Evolutionary conservation across 2,888 invertebrate genomes (phyloP).

Genomic region (Kryphioiulus occultus): DNA sequence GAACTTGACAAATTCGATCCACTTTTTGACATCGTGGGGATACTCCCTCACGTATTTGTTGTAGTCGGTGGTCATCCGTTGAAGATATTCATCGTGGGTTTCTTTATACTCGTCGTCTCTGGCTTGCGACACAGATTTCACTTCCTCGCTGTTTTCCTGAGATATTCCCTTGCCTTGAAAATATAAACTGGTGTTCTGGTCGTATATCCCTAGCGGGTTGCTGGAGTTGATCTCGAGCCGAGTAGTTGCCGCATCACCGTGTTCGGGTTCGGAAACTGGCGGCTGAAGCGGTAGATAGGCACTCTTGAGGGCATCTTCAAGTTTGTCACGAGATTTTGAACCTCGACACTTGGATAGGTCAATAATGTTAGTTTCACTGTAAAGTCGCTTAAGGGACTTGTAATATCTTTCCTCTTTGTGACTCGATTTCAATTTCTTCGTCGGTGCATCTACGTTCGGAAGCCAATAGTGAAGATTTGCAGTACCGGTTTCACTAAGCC

Average conservation of each 20-base stretch:
- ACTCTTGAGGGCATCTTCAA: not conserved
- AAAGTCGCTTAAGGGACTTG: not conserved
- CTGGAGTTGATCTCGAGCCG: not conserved
- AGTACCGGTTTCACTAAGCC: not conserved
- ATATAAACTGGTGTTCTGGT: conserved; percentile 58
- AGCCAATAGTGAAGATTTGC: not conserved
- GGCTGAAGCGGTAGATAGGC: conserved; percentile 8
- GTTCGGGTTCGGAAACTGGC: not conserved
- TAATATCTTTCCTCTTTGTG: not conserved
- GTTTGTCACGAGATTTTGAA: not conserved
- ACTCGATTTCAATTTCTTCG: conserved; percentile 52
- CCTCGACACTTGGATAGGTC: conserved; percentile 41
- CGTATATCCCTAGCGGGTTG: conserved; percentile 57
- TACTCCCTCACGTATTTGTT: conserved; percentile 61
- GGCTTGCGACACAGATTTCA: not conserved
- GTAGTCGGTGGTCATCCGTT: conserved; percentile 56
- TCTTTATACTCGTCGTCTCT: not conserved
- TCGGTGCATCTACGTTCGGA: conserved; percentile 36
- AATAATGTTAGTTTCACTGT: conserved; percentile 10
- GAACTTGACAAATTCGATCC: conserved; percentile 64
- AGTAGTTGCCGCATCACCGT: not conserved
- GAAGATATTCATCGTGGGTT: conserved; percentile 48
- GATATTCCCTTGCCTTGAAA: conserved; percentile 57
- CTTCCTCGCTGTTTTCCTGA: not conserved
- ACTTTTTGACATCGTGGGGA: conserved; percentile 61